phyloP scores from a whole-genome alignment of 2,888 invertebrate species.

The Gerris lacustris region DNA sequence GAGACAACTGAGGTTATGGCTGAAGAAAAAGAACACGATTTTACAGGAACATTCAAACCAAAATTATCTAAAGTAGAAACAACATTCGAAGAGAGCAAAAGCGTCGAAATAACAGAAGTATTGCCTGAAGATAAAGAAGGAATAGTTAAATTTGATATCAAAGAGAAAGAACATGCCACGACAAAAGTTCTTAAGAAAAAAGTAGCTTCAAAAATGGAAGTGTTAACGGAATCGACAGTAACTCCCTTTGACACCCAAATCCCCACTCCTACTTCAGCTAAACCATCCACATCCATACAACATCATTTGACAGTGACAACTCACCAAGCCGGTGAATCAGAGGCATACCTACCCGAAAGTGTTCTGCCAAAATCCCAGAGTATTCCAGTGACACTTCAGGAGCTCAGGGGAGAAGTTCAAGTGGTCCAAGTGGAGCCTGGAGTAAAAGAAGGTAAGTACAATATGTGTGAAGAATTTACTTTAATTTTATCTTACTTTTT shows the following conservation, averaged over 20 bases:
- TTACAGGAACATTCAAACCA: constrained; percentile 29
- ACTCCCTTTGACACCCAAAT: constrained; percentile 27
- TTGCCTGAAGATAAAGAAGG: constrained; percentile 30
- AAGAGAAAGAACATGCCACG: constrained; percentile 30
- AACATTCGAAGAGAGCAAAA: constrained; percentile 33
- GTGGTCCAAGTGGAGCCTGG: constrained; percentile 41
- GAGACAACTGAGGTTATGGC: constrained; percentile 38
- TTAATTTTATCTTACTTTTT: too few species aligned
- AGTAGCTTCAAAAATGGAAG: constrained; percentile 31
- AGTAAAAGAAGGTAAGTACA: constrained; percentile 41
- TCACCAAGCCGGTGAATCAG: constrained; percentile 29
- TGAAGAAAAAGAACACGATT: constrained; percentile 34
- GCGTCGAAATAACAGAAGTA: constrained; percentile 36
- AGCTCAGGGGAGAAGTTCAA: constrained; percentile 37
- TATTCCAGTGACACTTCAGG: constrained; percentile 30
- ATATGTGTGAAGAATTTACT: constrained; percentile 14
- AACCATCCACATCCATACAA: constrained; percentile 29
- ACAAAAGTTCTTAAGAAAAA: constrained; percentile 28
- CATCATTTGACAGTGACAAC: constrained; percentile 28
- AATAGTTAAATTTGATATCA: constrained; percentile 18
- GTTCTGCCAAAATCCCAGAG: constrained; percentile 31
- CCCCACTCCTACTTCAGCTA: constrained; percentile 28
- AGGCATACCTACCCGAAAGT: constrained; percentile 32
- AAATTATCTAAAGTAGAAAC: constrained; percentile 30
- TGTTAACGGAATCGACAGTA: constrained; percentile 28